Evolutionary conservation across 2,888 invertebrate genomes (phyloP).

Genomic region (Pristionchus mayeri): DNA sequence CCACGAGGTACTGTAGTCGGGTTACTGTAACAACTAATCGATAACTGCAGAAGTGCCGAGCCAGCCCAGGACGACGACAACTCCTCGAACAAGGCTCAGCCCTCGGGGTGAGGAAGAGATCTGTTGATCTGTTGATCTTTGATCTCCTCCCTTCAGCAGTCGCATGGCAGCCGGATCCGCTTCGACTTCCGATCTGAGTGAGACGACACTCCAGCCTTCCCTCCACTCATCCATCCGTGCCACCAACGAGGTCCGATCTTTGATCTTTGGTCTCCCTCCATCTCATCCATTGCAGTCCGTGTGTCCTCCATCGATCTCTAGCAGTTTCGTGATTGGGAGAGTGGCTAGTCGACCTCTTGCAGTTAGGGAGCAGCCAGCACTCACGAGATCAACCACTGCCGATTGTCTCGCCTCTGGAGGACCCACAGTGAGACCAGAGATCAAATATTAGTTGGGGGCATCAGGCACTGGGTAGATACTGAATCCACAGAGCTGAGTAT

Average conservation of each 20-base stretch:
- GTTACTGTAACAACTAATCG: background rate
- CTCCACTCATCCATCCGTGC: background rate
- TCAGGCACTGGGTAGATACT: too few relatives aligned
- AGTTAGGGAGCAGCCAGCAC: too few relatives aligned
- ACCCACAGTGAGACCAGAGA: conserved; percentile 5
- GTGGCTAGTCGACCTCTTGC: background rate
- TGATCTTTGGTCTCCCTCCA: conserved; percentile 19
- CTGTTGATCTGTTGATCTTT: conserved; percentile 2
- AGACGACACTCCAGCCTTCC: background rate
- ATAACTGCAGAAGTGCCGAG: conserved; percentile 25
- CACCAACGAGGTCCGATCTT: background rate
- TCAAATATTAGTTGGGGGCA: background rate
- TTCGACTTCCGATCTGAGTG: background rate
- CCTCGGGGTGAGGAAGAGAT: background rate
- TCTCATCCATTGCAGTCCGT: background rate
- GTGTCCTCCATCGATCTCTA: background rate
- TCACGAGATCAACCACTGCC: background rate
- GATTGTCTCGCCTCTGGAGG: background rate
- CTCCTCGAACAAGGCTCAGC: conserved; percentile 13
- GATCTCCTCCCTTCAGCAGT: background rate
- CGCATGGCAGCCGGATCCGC: background rate
- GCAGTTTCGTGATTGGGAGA: background rate
- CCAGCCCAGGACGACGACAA: background rate
- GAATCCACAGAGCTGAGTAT: too few relatives aligned
- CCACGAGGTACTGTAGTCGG: background rate